Evolutionary conservation across 2,113 vertebrate genomes (phyloP), one percentile per base, ranked within the genome.

Genomic region (Canis aureus): DNA sequence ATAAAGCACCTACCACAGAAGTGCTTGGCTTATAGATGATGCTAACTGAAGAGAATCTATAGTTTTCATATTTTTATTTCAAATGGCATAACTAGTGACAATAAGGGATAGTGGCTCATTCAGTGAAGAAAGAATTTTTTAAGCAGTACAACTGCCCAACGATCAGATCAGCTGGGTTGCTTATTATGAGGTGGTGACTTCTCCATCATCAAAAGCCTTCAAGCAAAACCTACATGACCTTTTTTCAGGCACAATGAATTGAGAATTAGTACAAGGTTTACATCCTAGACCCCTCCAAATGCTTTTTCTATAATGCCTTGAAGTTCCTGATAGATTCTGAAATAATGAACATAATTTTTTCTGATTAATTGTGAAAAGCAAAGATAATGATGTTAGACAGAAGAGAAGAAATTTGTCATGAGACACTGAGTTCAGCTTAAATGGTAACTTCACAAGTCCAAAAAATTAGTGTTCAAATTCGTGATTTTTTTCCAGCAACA

Each of bases 291-390:
- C 35, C 51, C 23, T 88, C 83, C 85, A 81, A 88, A 81, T 88
- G 80, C 43, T 66, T 11, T 83, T 82, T 83, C 87, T 74, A 11
- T 78, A 38, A 86, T 87, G 74, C 22, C n/a, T 60, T 90, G 27
- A 78, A 87, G 90, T 81, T 85, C 74, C 59, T 73, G 69, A 88
- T 84, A 53, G 67, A 81, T 97, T 95, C 88, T 94, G 87, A 94
- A 95, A 87, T 32, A 69, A 92, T 55, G 62, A 96, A 57, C 43
- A 90, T 51, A 94, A 38, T 87, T 84, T 84, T 88, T 92, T 90
- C 43, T 96, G 83, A 96, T 81, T 95, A 92, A 96, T 95, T 85
- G 96, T 96, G 91, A 92, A 94, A 97, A 94, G 69, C 38, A 94
- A 94, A 94, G 73, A 96, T 97, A 92, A 97, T 80, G 32, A 64